Conservation (phyloP, 2,888 invertebrate species). For the Brachyopa scutellaris region DNA sequence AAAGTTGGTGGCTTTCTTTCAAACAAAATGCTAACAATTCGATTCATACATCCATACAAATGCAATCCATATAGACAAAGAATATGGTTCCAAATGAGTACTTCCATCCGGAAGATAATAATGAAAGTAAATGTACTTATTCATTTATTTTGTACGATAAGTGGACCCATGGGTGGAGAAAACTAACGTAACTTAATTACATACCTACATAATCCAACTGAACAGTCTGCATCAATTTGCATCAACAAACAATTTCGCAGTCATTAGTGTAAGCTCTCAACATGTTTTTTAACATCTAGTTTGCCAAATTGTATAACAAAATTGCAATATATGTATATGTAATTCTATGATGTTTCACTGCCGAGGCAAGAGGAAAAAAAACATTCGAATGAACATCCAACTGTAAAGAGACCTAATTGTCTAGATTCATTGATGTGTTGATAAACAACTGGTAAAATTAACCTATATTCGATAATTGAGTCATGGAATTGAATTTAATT, state of each 20-base stretch:
- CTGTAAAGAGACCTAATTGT: neutral
- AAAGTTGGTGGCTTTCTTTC: too few relatives aligned
- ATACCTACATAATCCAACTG: too few relatives aligned
- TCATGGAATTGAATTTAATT: conserved; percentile 43
- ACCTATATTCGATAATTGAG: conserved; percentile 68
- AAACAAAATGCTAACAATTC: too few relatives aligned
- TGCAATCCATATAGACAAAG: too few relatives aligned
- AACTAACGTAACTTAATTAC: neutral
- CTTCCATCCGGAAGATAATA: too few relatives aligned
- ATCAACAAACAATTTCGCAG: conserved; percentile 40
- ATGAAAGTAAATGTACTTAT: too few relatives aligned
- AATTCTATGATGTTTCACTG: conserved; percentile 22
- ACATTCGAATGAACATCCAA: conserved; percentile 11
- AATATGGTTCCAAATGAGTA: too few relatives aligned
- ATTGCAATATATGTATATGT: conserved; percentile 39
- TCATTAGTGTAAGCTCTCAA: conserved; percentile 16
- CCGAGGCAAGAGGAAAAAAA: conserved; percentile 14
- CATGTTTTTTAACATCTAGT: conserved; percentile 3
- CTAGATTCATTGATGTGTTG: conserved; percentile 21
- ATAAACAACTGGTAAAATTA: conserved; percentile 32
- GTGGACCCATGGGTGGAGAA: neutral
- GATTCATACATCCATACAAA: too few relatives aligned
- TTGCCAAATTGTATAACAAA: conserved; percentile 57
- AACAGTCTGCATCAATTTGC: too few relatives aligned
- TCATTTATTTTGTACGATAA: neutral